phyloP scores from a whole-genome alignment of 1,140 invertebrate species.

The Aricia agestis region DNA sequence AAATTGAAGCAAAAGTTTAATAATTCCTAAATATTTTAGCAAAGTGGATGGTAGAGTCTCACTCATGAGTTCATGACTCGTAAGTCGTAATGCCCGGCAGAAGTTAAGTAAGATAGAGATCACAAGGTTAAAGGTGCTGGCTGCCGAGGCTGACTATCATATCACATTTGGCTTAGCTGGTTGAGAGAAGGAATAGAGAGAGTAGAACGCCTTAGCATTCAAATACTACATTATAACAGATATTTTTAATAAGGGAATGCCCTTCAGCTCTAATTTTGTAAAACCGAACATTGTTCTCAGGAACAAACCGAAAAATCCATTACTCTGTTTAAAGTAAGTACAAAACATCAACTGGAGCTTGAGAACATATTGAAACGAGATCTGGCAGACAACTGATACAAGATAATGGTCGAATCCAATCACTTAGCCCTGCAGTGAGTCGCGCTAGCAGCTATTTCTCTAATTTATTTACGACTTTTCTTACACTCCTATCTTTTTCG shows the following conservation, averaged over 20 bases:
- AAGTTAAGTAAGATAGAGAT: no score
- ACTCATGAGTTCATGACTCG: no score
- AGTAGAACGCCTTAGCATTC: no score
- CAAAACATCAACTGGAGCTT: conserved; percentile 7
- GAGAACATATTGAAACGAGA: conserved; percentile 11
- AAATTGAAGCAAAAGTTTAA: no score
- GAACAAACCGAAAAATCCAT: background rate
- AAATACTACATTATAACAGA: no score
- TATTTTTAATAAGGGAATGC: background rate
- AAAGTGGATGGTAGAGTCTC: no score
- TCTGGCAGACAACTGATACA: conserved; percentile 48
- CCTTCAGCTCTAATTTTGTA: background rate
- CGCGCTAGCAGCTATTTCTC: conserved; percentile 40
- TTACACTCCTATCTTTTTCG: conserved; percentile 29
- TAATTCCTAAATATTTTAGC: no score
- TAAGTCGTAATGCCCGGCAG: no score
- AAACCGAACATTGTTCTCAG: background rate
- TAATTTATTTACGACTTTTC: conserved; percentile 39
- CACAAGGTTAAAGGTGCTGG: no score
- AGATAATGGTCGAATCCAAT: conserved; percentile 60
- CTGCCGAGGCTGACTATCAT: no score
- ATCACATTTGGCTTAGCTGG: no score
- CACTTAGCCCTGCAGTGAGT: conserved; percentile 45
- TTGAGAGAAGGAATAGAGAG: no score
- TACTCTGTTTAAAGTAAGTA: conserved; percentile 1